These are phyloP conservation scores for Periophthalmus modestus DNA, from an alignment of 2,113 vertebrate genomes.

Conservation along the genomic window DNA sequence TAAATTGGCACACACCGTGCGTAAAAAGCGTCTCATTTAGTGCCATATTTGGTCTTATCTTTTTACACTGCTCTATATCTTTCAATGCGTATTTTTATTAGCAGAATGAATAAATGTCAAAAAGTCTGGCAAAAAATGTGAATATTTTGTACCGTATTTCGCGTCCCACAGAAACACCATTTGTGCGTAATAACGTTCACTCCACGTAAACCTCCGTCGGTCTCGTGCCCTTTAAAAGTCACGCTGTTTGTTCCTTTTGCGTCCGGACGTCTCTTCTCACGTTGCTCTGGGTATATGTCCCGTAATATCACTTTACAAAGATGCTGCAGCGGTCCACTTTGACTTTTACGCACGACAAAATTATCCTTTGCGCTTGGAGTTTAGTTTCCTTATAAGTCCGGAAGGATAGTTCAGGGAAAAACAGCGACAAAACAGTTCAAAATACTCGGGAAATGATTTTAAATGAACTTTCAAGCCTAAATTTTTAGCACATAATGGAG, in stretches of 20 bases:
- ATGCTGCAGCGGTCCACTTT: neutral
- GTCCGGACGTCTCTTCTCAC: neutral
- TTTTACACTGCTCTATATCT: neutral
- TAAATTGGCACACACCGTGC: neutral
- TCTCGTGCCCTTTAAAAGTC: neutral
- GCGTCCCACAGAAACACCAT: conserved; percentile 85
- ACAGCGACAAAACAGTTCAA: neutral
- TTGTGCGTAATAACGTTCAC: conserved; percentile 52
- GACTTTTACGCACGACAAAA: neutral
- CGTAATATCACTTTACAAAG: neutral
- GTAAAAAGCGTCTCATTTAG: neutral
- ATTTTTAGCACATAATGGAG: neutral
- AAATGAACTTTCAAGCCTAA: neutral
- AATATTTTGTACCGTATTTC: conserved; percentile 76
- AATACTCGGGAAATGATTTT: neutral
- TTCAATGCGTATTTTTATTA: neutral
- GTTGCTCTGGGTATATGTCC: neutral
- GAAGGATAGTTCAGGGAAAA: neutral
- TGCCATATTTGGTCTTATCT: neutral
- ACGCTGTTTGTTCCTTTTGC: neutral
- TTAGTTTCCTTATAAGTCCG: neutral
- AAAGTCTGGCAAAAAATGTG: neutral
- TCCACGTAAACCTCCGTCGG: neutral
- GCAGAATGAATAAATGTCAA: neutral
- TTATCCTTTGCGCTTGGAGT: neutral